Conservation (phyloP, 2,888 invertebrate genomes). For the Agrochola circellaris region DNA sequence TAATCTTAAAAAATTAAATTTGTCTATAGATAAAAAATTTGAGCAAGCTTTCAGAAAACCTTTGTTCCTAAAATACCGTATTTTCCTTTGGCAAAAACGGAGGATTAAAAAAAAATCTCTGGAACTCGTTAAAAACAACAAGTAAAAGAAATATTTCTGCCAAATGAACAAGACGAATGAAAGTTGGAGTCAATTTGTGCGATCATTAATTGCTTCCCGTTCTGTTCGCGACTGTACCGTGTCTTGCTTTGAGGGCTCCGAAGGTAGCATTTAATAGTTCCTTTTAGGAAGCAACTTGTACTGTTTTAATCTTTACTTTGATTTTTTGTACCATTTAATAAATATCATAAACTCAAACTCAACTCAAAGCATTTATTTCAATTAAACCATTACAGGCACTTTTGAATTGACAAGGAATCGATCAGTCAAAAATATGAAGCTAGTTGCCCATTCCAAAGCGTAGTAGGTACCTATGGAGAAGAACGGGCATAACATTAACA, state of each 20-base stretch:
- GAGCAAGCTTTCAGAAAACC: not conserved
- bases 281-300: slow-evolving; percentile 2
- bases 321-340: too few relatives aligned
- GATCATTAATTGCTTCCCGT: slow-evolving; percentile 53
- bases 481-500: too few relatives aligned
- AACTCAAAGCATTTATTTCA: too few relatives aligned
- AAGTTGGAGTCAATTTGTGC: slow-evolving; percentile 43
- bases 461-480: too few relatives aligned
- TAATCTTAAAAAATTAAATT: not conserved
- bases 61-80: too few relatives aligned
- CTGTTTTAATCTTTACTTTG: not conserved
- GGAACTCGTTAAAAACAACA: slow-evolving; percentile 31
- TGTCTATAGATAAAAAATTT: not conserved
- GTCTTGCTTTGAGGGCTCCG: not conserved
- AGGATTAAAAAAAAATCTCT: not conserved
- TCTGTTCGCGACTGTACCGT: slow-evolving; percentile 20
- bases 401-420: too few relatives aligned
- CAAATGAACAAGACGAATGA: slow-evolving; percentile 44
- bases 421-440: too few relatives aligned
- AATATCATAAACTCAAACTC: too few relatives aligned
- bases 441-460: too few relatives aligned
- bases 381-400: too few relatives aligned
- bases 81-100: not conserved
- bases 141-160: slow-evolving; percentile 25
- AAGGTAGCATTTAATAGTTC: slow-evolving; percentile 27